phyloP scores from a whole-genome alignment of 2,113 vertebrate genomes.

The Dissostichus mawsoni region DNA sequence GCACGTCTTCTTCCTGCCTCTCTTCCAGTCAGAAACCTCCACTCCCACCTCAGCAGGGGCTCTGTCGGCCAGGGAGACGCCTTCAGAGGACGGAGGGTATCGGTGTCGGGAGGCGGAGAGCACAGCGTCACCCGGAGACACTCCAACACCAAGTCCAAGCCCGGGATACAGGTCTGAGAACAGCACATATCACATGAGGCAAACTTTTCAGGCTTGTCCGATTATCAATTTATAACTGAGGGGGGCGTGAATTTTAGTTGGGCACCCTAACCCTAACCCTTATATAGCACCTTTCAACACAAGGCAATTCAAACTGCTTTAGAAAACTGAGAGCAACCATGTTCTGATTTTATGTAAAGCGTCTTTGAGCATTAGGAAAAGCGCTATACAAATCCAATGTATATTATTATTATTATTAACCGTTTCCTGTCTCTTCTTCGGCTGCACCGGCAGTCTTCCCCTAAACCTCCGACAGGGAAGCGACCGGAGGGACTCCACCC shows the following conservation, averaged over 20 bases:
- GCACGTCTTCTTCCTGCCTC: slow-evolving; percentile 90
- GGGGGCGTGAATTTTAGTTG: too few relatives aligned
- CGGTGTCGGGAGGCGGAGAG: slow-evolving; percentile 75
- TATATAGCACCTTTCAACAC: too few relatives aligned
- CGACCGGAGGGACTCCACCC: slow-evolving; percentile 69
- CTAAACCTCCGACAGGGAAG: slow-evolving; percentile 78
- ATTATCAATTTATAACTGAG: too few relatives aligned
- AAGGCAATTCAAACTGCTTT: too few relatives aligned
- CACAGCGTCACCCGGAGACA: slow-evolving; percentile 79
- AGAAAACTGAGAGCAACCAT: too few relatives aligned
- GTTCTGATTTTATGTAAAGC: too few relatives aligned
- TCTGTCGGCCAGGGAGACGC: slow-evolving; percentile 89
- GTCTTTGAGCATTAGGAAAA: too few relatives aligned
- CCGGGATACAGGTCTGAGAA: slow-evolving; percentile 66
- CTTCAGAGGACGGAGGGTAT: slow-evolving; percentile 89
- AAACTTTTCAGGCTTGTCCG: too few relatives aligned
- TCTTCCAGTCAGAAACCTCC: slow-evolving; percentile 92
- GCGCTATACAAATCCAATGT: too few relatives aligned
- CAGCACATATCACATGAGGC: too few relatives aligned
- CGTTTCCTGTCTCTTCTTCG: slow-evolving; percentile 3
- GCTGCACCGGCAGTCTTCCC: slow-evolving; percentile 75
- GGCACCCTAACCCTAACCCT: too few relatives aligned
- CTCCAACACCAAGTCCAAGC: slow-evolving; percentile 73
- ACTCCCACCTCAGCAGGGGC: slow-evolving; percentile 88
- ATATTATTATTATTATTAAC: too few relatives aligned